Evolutionary conservation across 1,140 invertebrate species (phyloP).

Genomic region (Caenorhabditis briggsae): DNA sequence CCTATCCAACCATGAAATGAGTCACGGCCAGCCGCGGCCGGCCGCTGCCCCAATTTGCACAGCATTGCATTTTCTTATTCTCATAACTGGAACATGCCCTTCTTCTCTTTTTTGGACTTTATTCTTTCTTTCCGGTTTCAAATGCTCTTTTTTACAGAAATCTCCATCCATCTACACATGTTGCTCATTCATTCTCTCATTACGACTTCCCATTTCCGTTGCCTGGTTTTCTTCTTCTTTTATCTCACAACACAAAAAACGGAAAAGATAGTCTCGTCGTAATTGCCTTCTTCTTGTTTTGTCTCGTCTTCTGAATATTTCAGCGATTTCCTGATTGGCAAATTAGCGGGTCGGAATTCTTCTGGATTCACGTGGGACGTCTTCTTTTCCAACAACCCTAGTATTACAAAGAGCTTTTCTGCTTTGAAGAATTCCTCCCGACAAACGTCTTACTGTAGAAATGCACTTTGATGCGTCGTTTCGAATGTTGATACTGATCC

Average conservation of each 20-base stretch:
- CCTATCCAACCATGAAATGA: too few species aligned
- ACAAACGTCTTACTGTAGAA: background rate
- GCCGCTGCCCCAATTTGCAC: too few species aligned
- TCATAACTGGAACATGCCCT: too few species aligned
- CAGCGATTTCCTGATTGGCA: slow-evolving; percentile 43
- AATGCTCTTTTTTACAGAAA: background rate
- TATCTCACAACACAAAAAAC: background rate
- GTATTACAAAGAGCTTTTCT: background rate
- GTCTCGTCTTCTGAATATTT: slow-evolving; percentile 18
- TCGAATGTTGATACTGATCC: slow-evolving; percentile 7
- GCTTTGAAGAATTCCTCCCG: background rate
- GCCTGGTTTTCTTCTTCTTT: background rate
- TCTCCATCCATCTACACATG: background rate
- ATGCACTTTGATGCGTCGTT: slow-evolving; percentile 2
- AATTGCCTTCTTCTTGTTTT: slow-evolving; percentile 3
- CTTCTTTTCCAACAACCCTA: background rate
- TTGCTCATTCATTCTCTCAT: background rate
- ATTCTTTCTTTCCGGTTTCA: background rate
- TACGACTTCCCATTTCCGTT: slow-evolving; percentile 24
- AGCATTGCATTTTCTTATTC: too few species aligned
- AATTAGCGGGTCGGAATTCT: background rate
- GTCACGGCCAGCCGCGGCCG: too few species aligned
- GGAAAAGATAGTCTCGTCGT: background rate
- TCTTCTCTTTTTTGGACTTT: too few species aligned
- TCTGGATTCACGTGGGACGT: background rate